phyloP scores from a whole-genome alignment of 1,140 invertebrate species.

The Magallana ariakensis region DNA sequence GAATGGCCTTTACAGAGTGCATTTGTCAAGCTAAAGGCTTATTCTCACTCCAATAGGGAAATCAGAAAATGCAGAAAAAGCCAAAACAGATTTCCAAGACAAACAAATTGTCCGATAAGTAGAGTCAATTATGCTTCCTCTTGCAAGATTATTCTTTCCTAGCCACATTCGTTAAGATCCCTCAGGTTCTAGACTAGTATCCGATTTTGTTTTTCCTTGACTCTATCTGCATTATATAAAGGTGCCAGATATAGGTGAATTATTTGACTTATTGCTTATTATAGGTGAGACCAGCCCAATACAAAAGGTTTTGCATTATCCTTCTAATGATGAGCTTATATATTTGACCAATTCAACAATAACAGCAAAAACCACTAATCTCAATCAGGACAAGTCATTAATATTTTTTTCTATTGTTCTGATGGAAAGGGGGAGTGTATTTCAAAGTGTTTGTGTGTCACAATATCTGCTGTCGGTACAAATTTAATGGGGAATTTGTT shows the following conservation, averaged over 20 bases:
- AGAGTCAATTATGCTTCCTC: background rate
- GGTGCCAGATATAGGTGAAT: background rate
- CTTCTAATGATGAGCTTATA: slow-evolving; percentile 28
- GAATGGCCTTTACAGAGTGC: background rate
- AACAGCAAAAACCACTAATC: slow-evolving; percentile 1
- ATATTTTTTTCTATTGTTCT: background rate
- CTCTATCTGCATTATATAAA: no score
- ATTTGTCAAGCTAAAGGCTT: slow-evolving; percentile 20
- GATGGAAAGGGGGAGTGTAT: background rate
- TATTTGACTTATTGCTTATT: background rate
- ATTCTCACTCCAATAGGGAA: slow-evolving; percentile 27
- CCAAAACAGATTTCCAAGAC: background rate
- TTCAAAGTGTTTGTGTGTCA: no score
- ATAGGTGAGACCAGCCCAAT: slow-evolving; percentile 1
- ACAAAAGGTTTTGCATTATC: slow-evolving; percentile 21
- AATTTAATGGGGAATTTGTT: no score
- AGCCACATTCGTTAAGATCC: no score
- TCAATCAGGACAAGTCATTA: background rate
- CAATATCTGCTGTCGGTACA: no score
- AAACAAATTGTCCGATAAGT: slow-evolving; percentile 1
- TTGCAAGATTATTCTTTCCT: background rate
- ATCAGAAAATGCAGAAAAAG: slow-evolving; percentile 15
- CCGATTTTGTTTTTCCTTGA: no score
- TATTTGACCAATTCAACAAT: background rate
- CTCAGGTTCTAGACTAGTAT: no score